phyloP scores from a whole-genome alignment of 1,140 invertebrate species.

The Mylabris phalerata region DNA sequence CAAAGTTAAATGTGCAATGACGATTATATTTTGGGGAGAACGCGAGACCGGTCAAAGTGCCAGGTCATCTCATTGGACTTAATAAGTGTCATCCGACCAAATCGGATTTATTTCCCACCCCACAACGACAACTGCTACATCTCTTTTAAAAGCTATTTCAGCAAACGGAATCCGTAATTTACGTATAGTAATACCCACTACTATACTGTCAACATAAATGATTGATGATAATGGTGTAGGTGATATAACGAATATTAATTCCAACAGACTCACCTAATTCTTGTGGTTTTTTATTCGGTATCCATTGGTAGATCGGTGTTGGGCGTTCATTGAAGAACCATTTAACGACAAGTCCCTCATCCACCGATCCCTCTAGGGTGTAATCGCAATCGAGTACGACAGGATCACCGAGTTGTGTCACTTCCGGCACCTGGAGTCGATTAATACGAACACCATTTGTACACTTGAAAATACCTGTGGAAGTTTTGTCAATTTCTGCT shows the following conservation, averaged over 20 bases:
- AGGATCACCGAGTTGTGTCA: conserved; percentile 59
- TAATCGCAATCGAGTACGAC: conserved; percentile 72
- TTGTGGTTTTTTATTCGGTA: conserved; percentile 54
- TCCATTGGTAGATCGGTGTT: conserved; percentile 71
- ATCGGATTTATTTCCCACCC: no score
- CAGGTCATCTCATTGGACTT: no score
- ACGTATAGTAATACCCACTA: no score
- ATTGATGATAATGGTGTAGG: not conserved
- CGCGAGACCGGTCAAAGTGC: no score
- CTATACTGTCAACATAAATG: not conserved
- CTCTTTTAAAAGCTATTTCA: no score
- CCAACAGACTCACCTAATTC: conserved; percentile 44
- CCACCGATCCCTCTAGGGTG: conserved; percentile 48
- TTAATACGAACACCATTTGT: conserved; percentile 51
- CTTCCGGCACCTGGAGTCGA: conserved; percentile 58
- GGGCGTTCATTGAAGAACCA: conserved; percentile 67
- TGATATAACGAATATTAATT: not conserved
- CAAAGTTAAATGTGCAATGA: no score
- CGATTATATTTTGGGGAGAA: no score
- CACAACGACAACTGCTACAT: no score
- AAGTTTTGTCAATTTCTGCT: not conserved
- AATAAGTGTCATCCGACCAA: no score
- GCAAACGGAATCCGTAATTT: no score
- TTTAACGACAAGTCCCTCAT: conserved; percentile 61
- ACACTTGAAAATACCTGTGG: not conserved